phyloP scores from a whole-genome alignment of 2,888 invertebrate species.

The Busseola fusca region DNA sequence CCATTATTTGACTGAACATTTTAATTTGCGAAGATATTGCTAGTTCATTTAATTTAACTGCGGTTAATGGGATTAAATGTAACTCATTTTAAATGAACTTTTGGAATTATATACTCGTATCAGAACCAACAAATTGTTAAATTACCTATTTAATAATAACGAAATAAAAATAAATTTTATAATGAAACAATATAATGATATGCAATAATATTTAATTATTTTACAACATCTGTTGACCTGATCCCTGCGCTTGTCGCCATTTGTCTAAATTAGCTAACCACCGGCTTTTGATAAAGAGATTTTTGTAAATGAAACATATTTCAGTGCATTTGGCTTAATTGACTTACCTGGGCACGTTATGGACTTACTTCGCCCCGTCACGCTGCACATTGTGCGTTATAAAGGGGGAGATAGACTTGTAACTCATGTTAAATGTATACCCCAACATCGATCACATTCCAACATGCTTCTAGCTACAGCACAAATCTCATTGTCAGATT shows the following conservation, averaged over 20 bases:
- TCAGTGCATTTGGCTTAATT: constrained; percentile 44
- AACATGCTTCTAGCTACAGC: not conserved
- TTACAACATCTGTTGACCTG: constrained; percentile 41
- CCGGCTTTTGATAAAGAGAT: constrained; percentile 58
- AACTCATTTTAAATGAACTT: constrained; percentile 55
- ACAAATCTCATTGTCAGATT: not conserved
- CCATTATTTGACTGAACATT: constrained; percentile 46
- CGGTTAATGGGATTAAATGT: constrained; percentile 55
- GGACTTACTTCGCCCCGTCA: not conserved
- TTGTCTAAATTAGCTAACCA: constrained; percentile 53
- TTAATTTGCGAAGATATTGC: constrained; percentile 52
- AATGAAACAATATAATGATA: constrained; percentile 50
- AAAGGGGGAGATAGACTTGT: not conserved
- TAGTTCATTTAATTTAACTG: constrained; percentile 51
- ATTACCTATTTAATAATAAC: constrained; percentile 52
- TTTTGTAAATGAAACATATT: constrained; percentile 56
- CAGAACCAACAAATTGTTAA: constrained; percentile 62
- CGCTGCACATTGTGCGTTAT: not conserved
- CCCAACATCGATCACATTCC: not conserved
- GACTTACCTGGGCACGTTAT: constrained; percentile 33
- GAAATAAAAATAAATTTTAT: constrained; percentile 57
- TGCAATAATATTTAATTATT: constrained; percentile 47
- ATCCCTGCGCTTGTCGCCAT: constrained; percentile 55
- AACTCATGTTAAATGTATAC: not conserved
- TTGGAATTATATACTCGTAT: constrained; percentile 58